Evolutionary conservation across 2,113 vertebrate species (phyloP).

Genomic region (Diphyllodes magnificus): DNA sequence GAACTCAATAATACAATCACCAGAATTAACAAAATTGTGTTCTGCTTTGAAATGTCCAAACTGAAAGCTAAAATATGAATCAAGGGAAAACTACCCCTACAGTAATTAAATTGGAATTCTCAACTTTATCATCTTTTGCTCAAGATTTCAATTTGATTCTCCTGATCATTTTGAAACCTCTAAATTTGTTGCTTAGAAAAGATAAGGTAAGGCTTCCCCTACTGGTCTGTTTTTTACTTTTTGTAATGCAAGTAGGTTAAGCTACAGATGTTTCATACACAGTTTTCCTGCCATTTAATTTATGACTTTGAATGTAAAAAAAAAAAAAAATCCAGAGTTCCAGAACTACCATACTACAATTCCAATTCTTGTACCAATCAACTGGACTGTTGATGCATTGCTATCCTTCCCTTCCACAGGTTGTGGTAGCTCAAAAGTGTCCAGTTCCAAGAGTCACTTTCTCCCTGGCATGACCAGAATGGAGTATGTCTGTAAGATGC

Average conservation of each 20-base stretch:
- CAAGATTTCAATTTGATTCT: not conserved
- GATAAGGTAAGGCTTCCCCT: not conserved
- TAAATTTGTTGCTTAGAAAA: not conserved
- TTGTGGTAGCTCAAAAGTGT: not conserved
- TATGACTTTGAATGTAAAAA: not conserved
- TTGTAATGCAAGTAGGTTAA: not conserved
- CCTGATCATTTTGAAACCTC: not conserved
- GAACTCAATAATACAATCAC: not conserved
- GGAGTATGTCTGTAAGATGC: not conserved
- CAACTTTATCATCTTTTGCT: not conserved
- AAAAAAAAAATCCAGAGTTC: not conserved
- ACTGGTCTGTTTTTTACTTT: not conserved
- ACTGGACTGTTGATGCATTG: not conserved
- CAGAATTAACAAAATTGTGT: not conserved
- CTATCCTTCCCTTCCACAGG: not conserved
- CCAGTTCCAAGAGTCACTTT: not conserved
- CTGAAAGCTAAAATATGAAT: not conserved
- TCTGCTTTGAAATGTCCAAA: not conserved
- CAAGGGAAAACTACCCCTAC: not conserved
- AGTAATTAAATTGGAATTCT: not conserved
- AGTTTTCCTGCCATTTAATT: not conserved
- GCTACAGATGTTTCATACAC: not conserved
- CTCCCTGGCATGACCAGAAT: not conserved
- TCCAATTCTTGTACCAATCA: not conserved
- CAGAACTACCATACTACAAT: not conserved